Base-by-base conservation (phyloP, 2,888 invertebrate species). In the Caradrina kadenii region DNA sequence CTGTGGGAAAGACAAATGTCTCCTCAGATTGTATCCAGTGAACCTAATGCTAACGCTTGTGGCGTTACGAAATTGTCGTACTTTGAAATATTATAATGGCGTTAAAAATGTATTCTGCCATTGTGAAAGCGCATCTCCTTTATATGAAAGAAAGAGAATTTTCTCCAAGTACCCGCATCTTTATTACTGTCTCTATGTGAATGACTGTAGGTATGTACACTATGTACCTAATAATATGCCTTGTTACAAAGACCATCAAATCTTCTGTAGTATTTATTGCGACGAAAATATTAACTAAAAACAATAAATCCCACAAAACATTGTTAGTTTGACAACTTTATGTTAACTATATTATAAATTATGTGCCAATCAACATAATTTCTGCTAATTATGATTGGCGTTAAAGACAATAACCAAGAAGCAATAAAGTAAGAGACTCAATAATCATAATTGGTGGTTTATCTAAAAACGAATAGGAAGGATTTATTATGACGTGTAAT, bases 1-100 rank as follows among this genome's bases (percentile, higher is more conserved):
- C 81, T 66, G 71, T 71, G 77, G 80, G 70, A 83, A 70, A 80
- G 80, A 80, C 80, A 83, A 80, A 80, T 80, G 83, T 76, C 71
- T 76, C 72, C 65, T 66, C 49, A 64, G 81, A 80, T 80, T 71
- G 83, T 76, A 76, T 73, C 63, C 71, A 65, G 63, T 71, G 69
- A 64, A 79, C 63, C 71, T 80, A 80, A 80, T 76, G 61, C 70
- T 13, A 74, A 74, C 55, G 62, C 69, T 79, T 69, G 71, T 55
- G 78, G 73, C 58, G 63, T 67, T 63, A 74, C 64, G 22, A 68
- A 82, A 80, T 76, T 54, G 58, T 63, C 39, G 65, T 76, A 77
- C 76, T 73, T 72, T 77, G 63, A 62, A 35, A 77, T 69, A 77
- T 81, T 76, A 79, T 76, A 81, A 85, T 83, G 81, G 67, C 73